phyloP scores from a whole-genome alignment of 2,797 vertebrate genomes.

The Coracias cyanogaster region DNA sequence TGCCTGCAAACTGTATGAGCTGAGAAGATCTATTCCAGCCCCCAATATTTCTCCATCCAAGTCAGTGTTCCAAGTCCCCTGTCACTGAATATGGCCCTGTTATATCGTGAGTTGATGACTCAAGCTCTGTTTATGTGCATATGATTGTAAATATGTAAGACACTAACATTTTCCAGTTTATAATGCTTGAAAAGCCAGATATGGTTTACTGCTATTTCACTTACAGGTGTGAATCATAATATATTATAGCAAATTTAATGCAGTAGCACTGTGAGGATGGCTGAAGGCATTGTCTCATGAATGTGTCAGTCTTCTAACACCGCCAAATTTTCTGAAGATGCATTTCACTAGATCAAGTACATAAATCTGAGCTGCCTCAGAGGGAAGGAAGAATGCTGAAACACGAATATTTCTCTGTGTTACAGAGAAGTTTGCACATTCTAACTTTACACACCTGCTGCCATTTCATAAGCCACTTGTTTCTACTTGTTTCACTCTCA shows the following conservation, averaged over 20 bases:
- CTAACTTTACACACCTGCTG: background rate
- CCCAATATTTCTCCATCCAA: background rate
- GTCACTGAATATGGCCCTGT: background rate
- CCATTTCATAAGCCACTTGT: background rate
- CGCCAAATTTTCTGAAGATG: background rate
- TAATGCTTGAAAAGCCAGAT: background rate
- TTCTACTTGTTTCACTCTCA: background rate
- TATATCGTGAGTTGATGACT: background rate
- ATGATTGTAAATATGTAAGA: background rate
- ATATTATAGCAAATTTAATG: background rate
- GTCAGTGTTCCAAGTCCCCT: background rate
- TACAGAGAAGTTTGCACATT: background rate
- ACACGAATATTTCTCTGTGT: background rate
- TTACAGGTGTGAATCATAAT: background rate
- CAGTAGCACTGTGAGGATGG: background rate
- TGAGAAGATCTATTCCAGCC: background rate
- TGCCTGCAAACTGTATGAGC: background rate
- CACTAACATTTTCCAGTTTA: background rate
- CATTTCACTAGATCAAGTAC: background rate
- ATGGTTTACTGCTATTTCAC: background rate
- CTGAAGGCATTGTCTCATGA: slow-evolving; percentile 4
- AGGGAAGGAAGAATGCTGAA: background rate
- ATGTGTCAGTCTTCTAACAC: background rate
- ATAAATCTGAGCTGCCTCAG: background rate
- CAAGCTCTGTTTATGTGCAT: background rate